These are phyloP conservation scores for Sebastiscus albofasciatus DNA, from an alignment of 2,797 vertebrate species.

Conservation along the genomic window DNA sequence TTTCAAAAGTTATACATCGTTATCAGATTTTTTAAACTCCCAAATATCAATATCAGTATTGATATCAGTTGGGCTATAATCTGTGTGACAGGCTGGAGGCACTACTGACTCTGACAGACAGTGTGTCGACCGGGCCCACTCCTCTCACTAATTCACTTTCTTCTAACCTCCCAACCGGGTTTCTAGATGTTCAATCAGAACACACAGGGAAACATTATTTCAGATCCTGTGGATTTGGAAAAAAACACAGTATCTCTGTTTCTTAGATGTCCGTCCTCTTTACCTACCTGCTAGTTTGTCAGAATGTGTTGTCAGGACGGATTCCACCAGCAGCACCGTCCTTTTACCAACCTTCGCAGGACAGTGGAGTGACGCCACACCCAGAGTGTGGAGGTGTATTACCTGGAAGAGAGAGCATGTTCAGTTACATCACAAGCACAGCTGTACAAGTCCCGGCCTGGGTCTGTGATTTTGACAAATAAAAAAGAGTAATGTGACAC, in stretches of 20 bases:
- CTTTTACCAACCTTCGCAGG: slow-evolving; percentile 87
- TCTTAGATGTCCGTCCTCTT: not conserved
- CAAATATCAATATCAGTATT: no score
- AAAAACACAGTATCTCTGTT: not conserved
- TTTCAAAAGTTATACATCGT: no score
- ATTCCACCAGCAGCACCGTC: slow-evolving; percentile 90
- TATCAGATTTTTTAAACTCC: no score
- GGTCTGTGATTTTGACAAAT: not conserved
- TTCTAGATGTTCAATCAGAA: not conserved
- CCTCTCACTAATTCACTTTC: not conserved
- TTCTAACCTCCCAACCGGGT: not conserved
- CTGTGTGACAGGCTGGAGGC: no score
- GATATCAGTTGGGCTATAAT: no score
- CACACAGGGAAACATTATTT: not conserved
- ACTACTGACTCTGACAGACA: no score
- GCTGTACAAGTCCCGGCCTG: not conserved
- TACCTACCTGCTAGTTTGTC: slow-evolving; percentile 77
- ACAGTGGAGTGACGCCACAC: slow-evolving; percentile 90
- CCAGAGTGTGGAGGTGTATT: slow-evolving; percentile 92
- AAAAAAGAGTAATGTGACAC: not conserved
- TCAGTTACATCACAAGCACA: not conserved
- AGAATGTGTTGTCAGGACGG: slow-evolving; percentile 85
- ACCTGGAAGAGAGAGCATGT: slow-evolving; percentile 78
- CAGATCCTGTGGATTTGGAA: not conserved
- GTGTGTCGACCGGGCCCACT: no score